Conservation (phyloP, 2,113 vertebrate genomes). For the Ceuthmochares aereus region DNA sequence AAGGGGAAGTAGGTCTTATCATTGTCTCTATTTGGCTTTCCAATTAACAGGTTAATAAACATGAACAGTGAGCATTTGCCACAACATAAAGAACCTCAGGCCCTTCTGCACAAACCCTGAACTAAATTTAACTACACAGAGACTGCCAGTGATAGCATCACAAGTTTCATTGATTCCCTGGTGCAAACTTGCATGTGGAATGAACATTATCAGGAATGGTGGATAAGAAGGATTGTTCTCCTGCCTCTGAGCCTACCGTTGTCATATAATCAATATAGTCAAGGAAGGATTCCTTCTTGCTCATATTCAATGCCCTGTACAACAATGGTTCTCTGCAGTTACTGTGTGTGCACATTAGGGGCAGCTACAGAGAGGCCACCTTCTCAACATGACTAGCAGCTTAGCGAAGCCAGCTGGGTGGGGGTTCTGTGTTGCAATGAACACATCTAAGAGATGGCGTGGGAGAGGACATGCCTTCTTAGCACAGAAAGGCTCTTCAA, state of each 20-base stretch:
- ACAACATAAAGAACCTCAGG: not conserved
- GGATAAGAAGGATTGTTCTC: not conserved
- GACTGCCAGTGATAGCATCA: not conserved
- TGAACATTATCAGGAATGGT: not conserved
- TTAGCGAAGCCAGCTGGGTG: not conserved
- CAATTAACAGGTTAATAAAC: slow-evolving; percentile 22
- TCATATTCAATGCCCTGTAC: not conserved
- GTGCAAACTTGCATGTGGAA: not conserved
- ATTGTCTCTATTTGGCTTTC: not conserved
- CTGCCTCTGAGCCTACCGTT: not conserved
- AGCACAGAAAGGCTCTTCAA: not conserved
- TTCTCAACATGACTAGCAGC: not conserved
- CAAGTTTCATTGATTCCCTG: not conserved
- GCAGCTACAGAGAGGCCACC: not conserved
- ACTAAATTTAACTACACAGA: not conserved
- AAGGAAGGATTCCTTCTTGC: not conserved
- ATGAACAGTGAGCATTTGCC: not conserved
- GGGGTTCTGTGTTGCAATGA: not conserved
- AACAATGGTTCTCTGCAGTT: not conserved
- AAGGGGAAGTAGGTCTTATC: not conserved
- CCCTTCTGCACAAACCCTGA: not conserved
- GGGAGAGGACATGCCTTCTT: not conserved
- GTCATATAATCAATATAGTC: not conserved
- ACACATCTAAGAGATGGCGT: not conserved
- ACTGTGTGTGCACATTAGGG: not conserved